Conservation (phyloP, 2,888 invertebrate genomes). For the Amiota mariae region DNA sequence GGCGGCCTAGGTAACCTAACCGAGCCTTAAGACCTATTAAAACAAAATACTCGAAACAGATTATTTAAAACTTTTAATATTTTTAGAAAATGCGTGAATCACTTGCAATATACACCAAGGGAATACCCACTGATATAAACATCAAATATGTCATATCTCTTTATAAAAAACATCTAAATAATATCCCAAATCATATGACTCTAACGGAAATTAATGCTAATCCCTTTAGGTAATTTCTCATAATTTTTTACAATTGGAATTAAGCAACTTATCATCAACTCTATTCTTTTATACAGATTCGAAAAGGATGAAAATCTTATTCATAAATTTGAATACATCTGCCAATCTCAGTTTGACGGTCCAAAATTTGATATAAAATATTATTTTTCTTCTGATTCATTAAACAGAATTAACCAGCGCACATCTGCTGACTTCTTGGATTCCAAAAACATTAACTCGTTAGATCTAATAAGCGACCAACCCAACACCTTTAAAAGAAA, state of each 20-base stretch:
- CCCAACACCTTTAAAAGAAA: too few species aligned
- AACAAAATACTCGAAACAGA: neutral
- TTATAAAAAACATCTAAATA: constrained; percentile 54
- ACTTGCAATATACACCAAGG: constrained; percentile 41
- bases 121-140: constrained; percentile 50
- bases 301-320: constrained; percentile 14
- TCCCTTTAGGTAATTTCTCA: constrained; percentile 61
- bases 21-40: constrained; percentile 48
- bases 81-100: constrained; percentile 54
- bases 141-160: constrained; percentile 52
- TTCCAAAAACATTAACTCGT: neutral
- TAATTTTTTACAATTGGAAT: neutral
- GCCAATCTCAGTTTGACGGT: constrained; percentile 49
- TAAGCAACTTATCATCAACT: too few species aligned
- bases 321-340: constrained; percentile 22
- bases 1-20: too few species aligned
- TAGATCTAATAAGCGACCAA: too few species aligned
- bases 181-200: constrained; percentile 56
- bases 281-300: constrained; percentile 32
- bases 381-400: neutral
- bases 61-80: neutral
- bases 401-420: constrained; percentile 61
- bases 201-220: constrained; percentile 54
- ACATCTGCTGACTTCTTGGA: constrained; percentile 19
- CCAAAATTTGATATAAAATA: constrained; percentile 53